Evolutionary conservation across 1,140 invertebrate genomes (phyloP).

Genomic region (Bicyclus anynana): DNA sequence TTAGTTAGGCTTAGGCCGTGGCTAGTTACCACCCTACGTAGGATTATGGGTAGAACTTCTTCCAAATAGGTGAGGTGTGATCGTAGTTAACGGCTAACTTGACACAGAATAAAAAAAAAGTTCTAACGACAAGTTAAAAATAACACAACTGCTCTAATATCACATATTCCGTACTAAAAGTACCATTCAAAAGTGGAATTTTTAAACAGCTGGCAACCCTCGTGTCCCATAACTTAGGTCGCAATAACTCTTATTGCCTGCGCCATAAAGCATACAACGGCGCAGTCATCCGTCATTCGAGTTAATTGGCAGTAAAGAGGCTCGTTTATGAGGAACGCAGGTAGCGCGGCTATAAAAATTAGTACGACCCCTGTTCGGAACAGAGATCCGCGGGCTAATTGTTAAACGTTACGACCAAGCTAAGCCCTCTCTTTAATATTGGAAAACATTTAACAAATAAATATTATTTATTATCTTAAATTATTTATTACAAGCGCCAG

Average conservation of each 20-base stretch:
- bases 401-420: not conserved
- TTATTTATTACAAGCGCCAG: too few relatives aligned
- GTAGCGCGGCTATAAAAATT: slow-evolving; percentile 53
- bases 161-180: not conserved
- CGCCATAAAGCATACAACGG: slow-evolving; percentile 1
- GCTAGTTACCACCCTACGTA: too few relatives aligned
- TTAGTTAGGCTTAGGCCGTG: too few relatives aligned
- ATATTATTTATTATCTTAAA: too few relatives aligned
- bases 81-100: too few relatives aligned
- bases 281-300: slow-evolving; percentile 12
- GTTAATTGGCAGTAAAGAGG: slow-evolving; percentile 22
- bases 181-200: not conserved
- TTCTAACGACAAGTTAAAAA: too few relatives aligned
- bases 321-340: slow-evolving; percentile 43
- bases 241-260: not conserved
- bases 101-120: too few relatives aligned
- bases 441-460: too few relatives aligned
- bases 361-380: slow-evolving; percentile 33
- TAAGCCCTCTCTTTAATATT: too few relatives aligned
- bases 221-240: not conserved
- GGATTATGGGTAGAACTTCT: too few relatives aligned
- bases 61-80: too few relatives aligned
- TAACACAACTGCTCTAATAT: not conserved
- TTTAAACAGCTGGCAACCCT: not conserved
- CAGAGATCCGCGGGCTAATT: slow-evolving; percentile 22